Conservation (phyloP, 2,797 vertebrate genomes). For the Danio tinwini region DNA sequence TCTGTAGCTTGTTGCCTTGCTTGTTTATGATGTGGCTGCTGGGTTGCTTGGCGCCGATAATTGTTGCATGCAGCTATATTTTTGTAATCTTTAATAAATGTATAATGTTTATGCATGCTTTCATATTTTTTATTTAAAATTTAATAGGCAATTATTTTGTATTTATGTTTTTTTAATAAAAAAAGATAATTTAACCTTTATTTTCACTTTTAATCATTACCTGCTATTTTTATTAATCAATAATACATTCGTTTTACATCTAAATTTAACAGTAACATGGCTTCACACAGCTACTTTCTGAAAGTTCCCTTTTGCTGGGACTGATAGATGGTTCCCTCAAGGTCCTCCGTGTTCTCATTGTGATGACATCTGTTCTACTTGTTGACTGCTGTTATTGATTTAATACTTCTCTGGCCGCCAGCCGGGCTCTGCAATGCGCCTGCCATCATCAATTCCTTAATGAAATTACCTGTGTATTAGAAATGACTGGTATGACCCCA, state of each 20-base stretch:
- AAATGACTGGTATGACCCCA: slow-evolving; percentile 70
- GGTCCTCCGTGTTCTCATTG: slow-evolving; percentile 54
- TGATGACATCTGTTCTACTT: slow-evolving; percentile 69
- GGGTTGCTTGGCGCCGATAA: too few relatives aligned
- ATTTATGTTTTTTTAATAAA: neutral
- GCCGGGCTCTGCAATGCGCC: slow-evolving; percentile 64
- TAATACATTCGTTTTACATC: neutral
- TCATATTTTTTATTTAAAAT: neutral
- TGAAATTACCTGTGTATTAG: slow-evolving; percentile 74
- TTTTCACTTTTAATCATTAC: too few relatives aligned
- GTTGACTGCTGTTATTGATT: slow-evolving; percentile 76
- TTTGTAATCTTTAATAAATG: neutral
- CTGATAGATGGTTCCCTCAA: slow-evolving; percentile 34
- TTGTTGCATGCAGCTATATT: too few relatives aligned
- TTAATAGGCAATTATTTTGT: neutral
- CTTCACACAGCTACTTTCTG: neutral
- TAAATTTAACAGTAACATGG: neutral
- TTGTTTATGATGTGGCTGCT: too few relatives aligned
- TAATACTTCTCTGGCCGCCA: slow-evolving; percentile 67
- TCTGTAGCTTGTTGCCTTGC: too few relatives aligned
- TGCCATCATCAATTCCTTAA: slow-evolving; percentile 66
- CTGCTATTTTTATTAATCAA: too few relatives aligned
- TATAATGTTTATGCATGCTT: neutral
- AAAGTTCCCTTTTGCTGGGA: neutral
- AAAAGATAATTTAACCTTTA: too few relatives aligned